Conservation (phyloP, 1,140 invertebrate species). For the Pseudomyrmex concolor region DNA sequence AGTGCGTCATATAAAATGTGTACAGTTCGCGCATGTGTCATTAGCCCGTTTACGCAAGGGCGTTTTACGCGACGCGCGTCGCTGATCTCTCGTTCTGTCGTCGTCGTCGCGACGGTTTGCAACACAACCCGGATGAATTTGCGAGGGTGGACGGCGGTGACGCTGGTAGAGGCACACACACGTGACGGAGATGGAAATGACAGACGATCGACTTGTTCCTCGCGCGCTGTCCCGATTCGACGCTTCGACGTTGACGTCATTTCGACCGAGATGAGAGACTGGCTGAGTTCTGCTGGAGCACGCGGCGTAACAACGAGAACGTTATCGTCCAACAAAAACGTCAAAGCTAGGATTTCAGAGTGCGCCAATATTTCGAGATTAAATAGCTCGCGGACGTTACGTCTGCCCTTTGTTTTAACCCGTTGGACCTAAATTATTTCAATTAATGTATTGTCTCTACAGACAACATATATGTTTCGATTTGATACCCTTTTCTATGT, state of each 20-base stretch:
- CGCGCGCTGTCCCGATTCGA: slow-evolving; percentile 37
- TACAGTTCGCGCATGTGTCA: slow-evolving; percentile 42
- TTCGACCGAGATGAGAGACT: background rate
- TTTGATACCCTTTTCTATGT: no score
- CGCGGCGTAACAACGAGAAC: background rate
- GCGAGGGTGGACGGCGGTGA: slow-evolving; percentile 18
- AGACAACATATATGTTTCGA: no score
- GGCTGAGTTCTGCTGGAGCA: slow-evolving; percentile 2
- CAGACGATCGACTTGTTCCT: slow-evolving; percentile 31
- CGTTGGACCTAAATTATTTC: no score
- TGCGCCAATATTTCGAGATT: background rate
- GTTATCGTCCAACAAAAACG: background rate
- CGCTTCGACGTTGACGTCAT: slow-evolving; percentile 49
- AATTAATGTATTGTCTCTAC: no score
- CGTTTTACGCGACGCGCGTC: slow-evolving; percentile 37
- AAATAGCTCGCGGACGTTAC: no score
- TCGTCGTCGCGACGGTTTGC: background rate
- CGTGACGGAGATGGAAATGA: slow-evolving; percentile 51
- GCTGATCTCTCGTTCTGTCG: slow-evolving; percentile 46
- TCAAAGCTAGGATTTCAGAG: background rate
- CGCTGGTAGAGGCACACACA: background rate
- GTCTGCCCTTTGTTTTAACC: no score
- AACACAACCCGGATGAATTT: slow-evolving; percentile 45
- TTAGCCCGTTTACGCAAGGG: slow-evolving; percentile 46
- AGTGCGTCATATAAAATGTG: background rate